A percentile compares a stretch with the other conserved stretches of the same genome.
Evolutionary conservation across 2,888 invertebrate genomes (phyloP).

Genomic region (Protula sp.): DNA sequence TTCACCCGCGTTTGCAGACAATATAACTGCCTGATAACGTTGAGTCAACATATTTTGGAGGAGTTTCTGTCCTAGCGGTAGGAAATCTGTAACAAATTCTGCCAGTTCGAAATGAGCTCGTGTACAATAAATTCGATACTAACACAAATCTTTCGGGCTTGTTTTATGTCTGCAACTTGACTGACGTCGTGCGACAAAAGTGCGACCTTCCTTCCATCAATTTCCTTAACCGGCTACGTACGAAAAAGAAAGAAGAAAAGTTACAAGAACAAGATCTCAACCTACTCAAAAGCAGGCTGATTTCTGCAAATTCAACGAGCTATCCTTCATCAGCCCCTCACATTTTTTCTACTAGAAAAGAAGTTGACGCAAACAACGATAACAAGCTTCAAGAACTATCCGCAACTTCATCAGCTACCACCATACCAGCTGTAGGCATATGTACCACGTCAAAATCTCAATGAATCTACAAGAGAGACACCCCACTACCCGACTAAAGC

Average conservation of each 20-base stretch:
- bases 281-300: background rate
- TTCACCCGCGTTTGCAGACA: background rate
- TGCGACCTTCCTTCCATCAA: background rate
- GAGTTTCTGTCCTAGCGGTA: background rate
- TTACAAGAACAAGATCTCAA: background rate
- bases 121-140: background rate
- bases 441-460: background rate
- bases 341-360: background rate
- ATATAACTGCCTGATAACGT: background rate
- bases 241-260: background rate
- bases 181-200: background rate
- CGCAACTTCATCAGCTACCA: too few species aligned
- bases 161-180: background rate
- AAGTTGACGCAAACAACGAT: background rate
- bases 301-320: background rate
- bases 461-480: too few species aligned
- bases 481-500: too few species aligned
- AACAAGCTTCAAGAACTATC: background rate
- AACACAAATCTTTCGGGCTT: background rate
- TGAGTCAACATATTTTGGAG: background rate
- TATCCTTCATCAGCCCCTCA: background rate
- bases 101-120: background rate
- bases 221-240: background rate
- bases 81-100: background rate
- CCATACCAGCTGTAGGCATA: too few species aligned